Percentiles rank a stretch among this genome's conserved stretches.
phyloP scores from a whole-genome alignment of 1,140 invertebrate genomes.

The Aphelenchoides fujianensis region DNA sequence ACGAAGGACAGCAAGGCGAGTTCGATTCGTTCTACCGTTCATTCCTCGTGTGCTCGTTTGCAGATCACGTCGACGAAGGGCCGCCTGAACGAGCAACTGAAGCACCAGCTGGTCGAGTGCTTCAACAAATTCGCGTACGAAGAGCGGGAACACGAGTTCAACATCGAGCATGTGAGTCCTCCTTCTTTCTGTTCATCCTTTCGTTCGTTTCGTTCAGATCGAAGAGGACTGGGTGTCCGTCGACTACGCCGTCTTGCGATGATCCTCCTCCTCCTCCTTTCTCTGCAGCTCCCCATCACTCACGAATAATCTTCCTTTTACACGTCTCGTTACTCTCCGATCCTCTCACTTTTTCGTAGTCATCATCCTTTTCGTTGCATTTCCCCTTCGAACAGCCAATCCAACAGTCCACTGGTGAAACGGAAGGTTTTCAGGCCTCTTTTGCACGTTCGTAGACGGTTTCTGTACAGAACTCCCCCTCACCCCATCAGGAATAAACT shows the following conservation, averaged over 20 bases:
- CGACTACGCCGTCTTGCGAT: not conserved
- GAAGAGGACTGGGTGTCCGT: slow-evolving; percentile 21
- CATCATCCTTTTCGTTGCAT: not conserved
- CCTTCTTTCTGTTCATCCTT: no score
- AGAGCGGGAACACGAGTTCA: slow-evolving; percentile 5
- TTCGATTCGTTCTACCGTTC: not conserved
- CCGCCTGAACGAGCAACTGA: slow-evolving; percentile 11
- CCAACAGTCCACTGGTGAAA: not conserved
- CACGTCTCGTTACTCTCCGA: no score
- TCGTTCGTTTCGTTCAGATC: slow-evolving; percentile 16
- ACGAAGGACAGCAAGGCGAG: not conserved
- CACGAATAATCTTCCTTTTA: no score
- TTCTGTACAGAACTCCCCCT: no score
- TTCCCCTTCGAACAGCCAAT: not conserved
- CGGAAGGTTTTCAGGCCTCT: no score
- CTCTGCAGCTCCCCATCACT: not conserved
- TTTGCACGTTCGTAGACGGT: no score
- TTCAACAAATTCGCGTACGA: slow-evolving; percentile 11
- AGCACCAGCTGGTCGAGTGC: not conserved
- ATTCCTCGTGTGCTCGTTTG: no score
- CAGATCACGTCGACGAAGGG: not conserved
- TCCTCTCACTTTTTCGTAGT: no score
- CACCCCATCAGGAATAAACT: no score
- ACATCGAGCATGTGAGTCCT: slow-evolving; percentile 16
- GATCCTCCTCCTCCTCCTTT: no score